phyloP scores from a whole-genome alignment of 2,888 invertebrate species.

The Rotaria sp. region DNA sequence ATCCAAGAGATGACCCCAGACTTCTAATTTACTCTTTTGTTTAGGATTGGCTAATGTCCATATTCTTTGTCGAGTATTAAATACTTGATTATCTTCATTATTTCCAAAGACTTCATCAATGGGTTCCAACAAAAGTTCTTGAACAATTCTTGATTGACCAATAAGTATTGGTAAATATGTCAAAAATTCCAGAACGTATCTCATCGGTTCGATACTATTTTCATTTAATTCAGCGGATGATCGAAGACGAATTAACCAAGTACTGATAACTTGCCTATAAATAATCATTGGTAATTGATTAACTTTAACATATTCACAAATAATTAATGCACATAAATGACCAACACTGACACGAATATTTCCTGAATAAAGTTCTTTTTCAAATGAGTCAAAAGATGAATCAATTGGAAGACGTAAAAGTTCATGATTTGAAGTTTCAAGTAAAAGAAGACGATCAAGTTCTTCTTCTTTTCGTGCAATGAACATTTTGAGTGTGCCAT shows the following conservation, averaged over 20 bases:
- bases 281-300: background rate
- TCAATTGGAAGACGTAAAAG: background rate
- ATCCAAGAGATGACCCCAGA: background rate
- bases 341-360: background rate
- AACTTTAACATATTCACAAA: background rate
- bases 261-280: background rate
- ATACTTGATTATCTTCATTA: background rate
- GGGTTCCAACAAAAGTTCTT: background rate
- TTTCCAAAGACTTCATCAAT: background rate
- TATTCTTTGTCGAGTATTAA: too few relatives aligned
- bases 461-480: background rate
- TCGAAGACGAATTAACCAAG: background rate
- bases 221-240: background rate
- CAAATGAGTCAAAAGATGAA: background rate
- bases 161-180: background rate
- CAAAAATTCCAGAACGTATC: background rate
- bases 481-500: background rate
- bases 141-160: background rate
- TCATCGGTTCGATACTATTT: background rate
- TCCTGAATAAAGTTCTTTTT: background rate
- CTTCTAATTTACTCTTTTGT: background rate
- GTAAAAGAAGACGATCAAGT: background rate
- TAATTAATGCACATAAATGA: background rate
- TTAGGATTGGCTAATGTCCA: too few relatives aligned
- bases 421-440: background rate